Percentiles rank a stretch among this genome's conserved stretches.
phyloP scores from a whole-genome alignment of 2,797 vertebrate genomes.

The Phoebastria nigripes region DNA sequence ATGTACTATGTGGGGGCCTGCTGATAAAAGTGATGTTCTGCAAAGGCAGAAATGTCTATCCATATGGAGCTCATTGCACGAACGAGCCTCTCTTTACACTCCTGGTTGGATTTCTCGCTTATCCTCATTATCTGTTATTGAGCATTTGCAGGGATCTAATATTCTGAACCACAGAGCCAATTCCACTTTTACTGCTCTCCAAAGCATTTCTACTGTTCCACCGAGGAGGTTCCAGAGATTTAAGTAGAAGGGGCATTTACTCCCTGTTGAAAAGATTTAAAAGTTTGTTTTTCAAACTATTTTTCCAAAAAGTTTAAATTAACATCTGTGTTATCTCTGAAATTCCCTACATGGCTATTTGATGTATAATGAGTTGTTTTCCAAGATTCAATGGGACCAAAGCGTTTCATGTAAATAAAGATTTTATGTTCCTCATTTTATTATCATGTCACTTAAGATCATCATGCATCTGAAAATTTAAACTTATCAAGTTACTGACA shows the following conservation, averaged over 20 bases:
- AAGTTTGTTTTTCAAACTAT: background rate
- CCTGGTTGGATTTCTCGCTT: slow-evolving; percentile 55
- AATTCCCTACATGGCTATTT: background rate
- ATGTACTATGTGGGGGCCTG: background rate
- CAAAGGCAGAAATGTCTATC: slow-evolving; percentile 44
- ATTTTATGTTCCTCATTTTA: background rate
- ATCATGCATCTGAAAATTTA: background rate
- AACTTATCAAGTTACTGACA: background rate
- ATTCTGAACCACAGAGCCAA: slow-evolving; percentile 4
- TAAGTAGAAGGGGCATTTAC: background rate
- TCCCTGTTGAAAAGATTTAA: background rate
- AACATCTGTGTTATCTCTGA: background rate
- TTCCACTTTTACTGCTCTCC: background rate
- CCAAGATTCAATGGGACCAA: background rate
- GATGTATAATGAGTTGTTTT: background rate
- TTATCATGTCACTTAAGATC: background rate
- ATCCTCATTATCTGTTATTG: slow-evolving; percentile 46
- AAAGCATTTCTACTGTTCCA: background rate
- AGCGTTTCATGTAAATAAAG: background rate
- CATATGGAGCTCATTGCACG: slow-evolving; percentile 58
- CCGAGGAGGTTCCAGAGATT: background rate
- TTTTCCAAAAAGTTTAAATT: background rate
- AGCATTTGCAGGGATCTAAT: slow-evolving; percentile 34
- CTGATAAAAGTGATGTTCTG: slow-evolving; percentile 36
- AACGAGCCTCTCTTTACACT: slow-evolving; percentile 38